Base-by-base conservation (phyloP, 92 coral and sea anemone genomes). In the Heteractis magnifica region DNA sequence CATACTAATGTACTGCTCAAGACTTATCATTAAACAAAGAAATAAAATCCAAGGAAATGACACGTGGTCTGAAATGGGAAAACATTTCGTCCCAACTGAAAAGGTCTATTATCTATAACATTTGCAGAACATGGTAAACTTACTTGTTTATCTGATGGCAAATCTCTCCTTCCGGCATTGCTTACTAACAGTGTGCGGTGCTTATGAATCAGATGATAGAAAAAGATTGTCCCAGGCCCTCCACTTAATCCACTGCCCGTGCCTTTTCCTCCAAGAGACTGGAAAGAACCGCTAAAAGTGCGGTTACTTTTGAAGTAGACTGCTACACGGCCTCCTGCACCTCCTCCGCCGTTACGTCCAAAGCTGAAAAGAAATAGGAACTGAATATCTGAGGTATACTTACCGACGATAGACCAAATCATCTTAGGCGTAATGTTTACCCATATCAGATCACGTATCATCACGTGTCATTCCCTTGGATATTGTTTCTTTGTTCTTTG, bases 211-310 rank as follows among this genome's bases (percentile, higher is more conserved):
- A 85, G 88, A 75, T 92, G 95, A 60, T 86, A 92, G n/a, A 86
- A 76, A 78, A 92, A 92, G 80, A 92, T 82, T 4, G 95, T 92
- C 7, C 95, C 95, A 20, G 95, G 90, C 34, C 95, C 95, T 48
- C 95, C 95, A 19, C 85, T 72, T 11, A 83, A 55, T 16, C 90
- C 92, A 52, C 82, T 86, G 51, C 68, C 85, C 21, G 64, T 79
- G 71, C 89, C 84, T 77, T 89, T 88, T 18, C 95, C 95, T 20
- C 95, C 95, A 76, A 80, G 80, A 0, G 95, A 84, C 75, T 92
- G 88, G 49, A 92, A 81, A 50, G 88, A 76, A 8, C 95, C 95
- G 64, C 95, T 89, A 71, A 86, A 92, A 13, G 95, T 92, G 50
- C 85, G 89, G 80, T 92, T 92, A 72, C 92, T 89, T 65, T 84